Base-by-base conservation (phyloP, 1,140 invertebrate genomes). In the Brachionus koreanus region DNA sequence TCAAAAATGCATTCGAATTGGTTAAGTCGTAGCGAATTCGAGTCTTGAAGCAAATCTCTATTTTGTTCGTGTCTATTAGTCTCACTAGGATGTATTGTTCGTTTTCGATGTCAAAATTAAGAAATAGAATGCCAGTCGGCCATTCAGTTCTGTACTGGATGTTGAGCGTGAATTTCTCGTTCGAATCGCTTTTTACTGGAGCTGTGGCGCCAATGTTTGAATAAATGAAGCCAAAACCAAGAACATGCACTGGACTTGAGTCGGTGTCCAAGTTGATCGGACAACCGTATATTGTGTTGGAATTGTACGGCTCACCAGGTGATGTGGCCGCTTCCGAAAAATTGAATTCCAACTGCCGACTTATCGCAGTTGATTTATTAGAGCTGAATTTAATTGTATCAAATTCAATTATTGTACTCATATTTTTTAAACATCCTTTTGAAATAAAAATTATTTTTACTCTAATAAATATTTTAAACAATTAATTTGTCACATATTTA, bases 271-370 rank as follows among this genome's bases (percentile, higher is more conserved):
- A 29, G 39, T 46, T 46, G 7, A 74, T 19, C 23, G 76, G 49
- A 39, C 76, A 79, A 7, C 76, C 76, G 49, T 79, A 79, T 6
- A 79, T 79, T 57, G 76, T 65, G 49, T 79, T 79, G 12, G 76
- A 79, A 5, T 79, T 79, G 23, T 35, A 9, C 1, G 49, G 39
- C 57, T 79, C 76, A 12, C 76, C 49, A 5, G n/a, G 13, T 1
- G 76, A 61, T 39, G 16, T 23, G 6, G 2, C 16, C 7, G 76
- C 76, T n/a, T 79, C 35, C 0, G 19, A 33, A 79, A 79, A 79
- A 65, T 79, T 42, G 2, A 79, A 61, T 6, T 79, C 76, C 12
- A 61, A 37, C 23, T 39, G 29, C 9, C 23, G 49, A 35, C 37
- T 39, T 9, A 65, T 13, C 5, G 76, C 25, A 19, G 37, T 19